A percentile compares a stretch with the other conserved stretches of the same genome.
phyloP scores from a whole-genome alignment of 2,888 invertebrate genomes.

The Drosophila recens region DNA sequence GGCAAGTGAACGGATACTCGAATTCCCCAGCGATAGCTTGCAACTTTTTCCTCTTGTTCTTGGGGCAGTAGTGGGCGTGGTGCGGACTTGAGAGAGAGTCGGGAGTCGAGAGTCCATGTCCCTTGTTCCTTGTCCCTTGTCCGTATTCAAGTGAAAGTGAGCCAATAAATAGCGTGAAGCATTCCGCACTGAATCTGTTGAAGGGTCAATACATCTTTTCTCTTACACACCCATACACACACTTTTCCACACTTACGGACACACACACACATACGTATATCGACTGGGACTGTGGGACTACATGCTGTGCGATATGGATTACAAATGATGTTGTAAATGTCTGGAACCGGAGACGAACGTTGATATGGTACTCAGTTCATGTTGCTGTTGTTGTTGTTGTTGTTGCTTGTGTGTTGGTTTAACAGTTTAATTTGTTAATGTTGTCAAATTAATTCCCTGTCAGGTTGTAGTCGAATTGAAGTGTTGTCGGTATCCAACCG shows the following conservation, averaged over 20 bases:
- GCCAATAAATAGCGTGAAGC: constrained; percentile 81
- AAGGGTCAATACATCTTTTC: constrained; percentile 82
- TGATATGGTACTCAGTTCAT: constrained; percentile 46
- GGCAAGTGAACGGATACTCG: constrained; percentile 34
- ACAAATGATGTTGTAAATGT: constrained; percentile 83
- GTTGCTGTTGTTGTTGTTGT: constrained; percentile 23
- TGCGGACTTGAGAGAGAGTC: background rate
- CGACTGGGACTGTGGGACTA: constrained; percentile 61
- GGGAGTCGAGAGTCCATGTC: background rate
- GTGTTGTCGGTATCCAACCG: constrained; percentile 40
- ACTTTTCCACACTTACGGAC: constrained; percentile 22
- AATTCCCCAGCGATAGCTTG: constrained; percentile 69
- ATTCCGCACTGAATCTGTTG: constrained; percentile 65
- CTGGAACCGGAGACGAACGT: constrained; percentile 41
- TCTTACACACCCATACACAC: constrained; percentile 35
- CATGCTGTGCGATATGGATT: constrained; percentile 80
- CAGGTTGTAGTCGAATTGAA: constrained; percentile 53
- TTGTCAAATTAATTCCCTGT: constrained; percentile 83
- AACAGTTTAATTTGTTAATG: constrained; percentile 84
- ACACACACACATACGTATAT: constrained; percentile 29
- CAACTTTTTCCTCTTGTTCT: constrained; percentile 15
- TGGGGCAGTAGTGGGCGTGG: constrained; percentile 39
- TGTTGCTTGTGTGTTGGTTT: constrained; percentile 55
- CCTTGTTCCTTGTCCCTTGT: background rate
- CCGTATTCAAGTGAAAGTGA: constrained; percentile 71